Base-by-base conservation (phyloP, 2,113 vertebrate genomes). In the Ramphastos sulfuratus region DNA sequence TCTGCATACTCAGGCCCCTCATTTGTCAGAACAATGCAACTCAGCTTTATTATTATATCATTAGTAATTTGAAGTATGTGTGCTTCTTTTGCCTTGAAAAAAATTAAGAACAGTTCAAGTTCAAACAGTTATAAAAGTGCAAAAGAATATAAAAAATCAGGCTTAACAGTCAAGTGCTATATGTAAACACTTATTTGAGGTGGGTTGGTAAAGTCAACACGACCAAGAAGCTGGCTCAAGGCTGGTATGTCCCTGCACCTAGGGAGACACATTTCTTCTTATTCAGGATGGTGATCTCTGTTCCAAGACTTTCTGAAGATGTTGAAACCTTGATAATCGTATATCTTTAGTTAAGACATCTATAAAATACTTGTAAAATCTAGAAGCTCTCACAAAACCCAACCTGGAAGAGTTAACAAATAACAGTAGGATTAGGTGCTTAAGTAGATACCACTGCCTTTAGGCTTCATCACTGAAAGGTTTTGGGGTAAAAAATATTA, bases 21-120 rank as follows among this genome's bases (percentile, higher is more conserved):
- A 37, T 65, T 73, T 73, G 7, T 71, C 8, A 1, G 56, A 91
- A 18, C 10, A 74, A 10, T 30, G 18, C 23, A 60, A 85, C 25
- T 85, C 79, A 83, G 64, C 56, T 88, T 94, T 81, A 72, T 78
- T 85, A 64, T 44, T 88, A 54, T 61, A 69, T 93, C 69, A 48
- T 56, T 95, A 71, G 56, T 85, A 64, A 65, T 95, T 67, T 90
- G 56, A 92, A 83, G 76, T 78, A 56, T 39, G 37, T 46, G 56
- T 69, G 65, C 44, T 85, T 58, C 88, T 94, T 86, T 85, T 39
- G 69, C 90, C 76, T 83, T 90, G 42, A 44, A 85, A 90, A 90
- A 90, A 94, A 25, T 78, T 86, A 92, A 82, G 17, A 66, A 55
- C 12, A 84, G 7, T 6, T 74, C 69, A 25, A 71, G 85, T 90